Percentiles rank a stretch among this genome's conserved stretches.
phyloP scores from a whole-genome alignment of 2,888 invertebrate genomes.

The Cryptocephalus primarius region DNA sequence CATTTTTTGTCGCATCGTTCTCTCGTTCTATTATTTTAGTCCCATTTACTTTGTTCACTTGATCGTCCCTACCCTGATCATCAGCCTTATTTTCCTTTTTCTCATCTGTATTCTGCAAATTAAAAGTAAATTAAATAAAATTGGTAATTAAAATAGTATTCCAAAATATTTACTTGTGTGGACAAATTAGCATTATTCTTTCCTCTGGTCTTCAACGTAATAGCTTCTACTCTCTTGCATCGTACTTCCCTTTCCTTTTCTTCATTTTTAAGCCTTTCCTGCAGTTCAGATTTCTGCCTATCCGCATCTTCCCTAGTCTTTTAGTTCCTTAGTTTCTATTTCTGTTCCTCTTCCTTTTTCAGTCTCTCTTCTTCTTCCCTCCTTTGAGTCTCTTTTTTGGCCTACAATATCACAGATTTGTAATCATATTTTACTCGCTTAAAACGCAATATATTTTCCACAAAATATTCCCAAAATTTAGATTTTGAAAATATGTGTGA shows the following conservation, averaged over 20 bases:
- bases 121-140: neutral
- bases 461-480: slow-evolving; percentile 2
- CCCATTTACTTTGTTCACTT: slow-evolving; percentile 28
- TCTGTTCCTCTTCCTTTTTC: slow-evolving; percentile 54
- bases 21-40: slow-evolving; percentile 27
- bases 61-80: slow-evolving; percentile 17
- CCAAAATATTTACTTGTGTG: slow-evolving; percentile 14
- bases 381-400: slow-evolving; percentile 58
- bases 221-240: slow-evolving; percentile 84
- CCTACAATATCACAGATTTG: slow-evolving; percentile 29
- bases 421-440: neutral
- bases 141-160: neutral
- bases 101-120: slow-evolving; percentile 26
- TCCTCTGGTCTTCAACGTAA: slow-evolving; percentile 80
- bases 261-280: slow-evolving; percentile 71
- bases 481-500: neutral
- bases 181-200: slow-evolving; percentile 27
- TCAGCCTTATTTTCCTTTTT: slow-evolving; percentile 29
- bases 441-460: neutral
- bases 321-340: slow-evolving; percentile 60
- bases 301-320: slow-evolving; percentile 76
- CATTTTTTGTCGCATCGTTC: slow-evolving; percentile 26
- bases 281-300: slow-evolving; percentile 68
- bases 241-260: slow-evolving; percentile 81
- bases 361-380: slow-evolving; percentile 69